Evolutionary conservation across 2,797 vertebrate species (phyloP).

Genomic region (Catostomus latipinnis): DNA sequence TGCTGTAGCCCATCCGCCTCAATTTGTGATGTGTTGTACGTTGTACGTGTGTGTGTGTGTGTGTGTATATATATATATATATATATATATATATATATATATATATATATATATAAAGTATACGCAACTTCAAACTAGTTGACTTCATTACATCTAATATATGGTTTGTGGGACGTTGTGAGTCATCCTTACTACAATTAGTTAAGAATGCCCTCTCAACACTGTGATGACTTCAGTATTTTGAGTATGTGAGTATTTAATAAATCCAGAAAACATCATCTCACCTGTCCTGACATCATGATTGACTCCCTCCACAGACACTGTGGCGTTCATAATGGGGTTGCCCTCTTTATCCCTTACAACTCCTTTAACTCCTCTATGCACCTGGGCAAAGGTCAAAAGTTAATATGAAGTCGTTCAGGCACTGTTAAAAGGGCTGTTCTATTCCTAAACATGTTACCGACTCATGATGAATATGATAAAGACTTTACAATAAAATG

Average conservation of each 20-base stretch:
- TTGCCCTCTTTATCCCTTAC: slow-evolving; percentile 92
- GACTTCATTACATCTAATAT: too few relatives aligned
- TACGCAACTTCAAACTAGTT: background rate
- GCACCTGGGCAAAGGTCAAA: slow-evolving; percentile 75
- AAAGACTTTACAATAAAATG: too few relatives aligned
- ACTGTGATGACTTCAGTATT: background rate
- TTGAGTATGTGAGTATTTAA: background rate
- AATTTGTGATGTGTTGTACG: too few relatives aligned
- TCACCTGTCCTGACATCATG: slow-evolving; percentile 91
- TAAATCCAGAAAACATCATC: slow-evolving; percentile 4
- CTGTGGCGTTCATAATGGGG: slow-evolving; percentile 88
- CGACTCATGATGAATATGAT: background rate
- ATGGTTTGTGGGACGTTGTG: too few relatives aligned
- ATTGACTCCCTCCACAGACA: slow-evolving; percentile 89
- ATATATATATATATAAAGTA: too few relatives aligned
- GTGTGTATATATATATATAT: too few relatives aligned
- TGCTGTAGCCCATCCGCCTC: too few relatives aligned
- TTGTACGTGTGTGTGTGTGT: too few relatives aligned
- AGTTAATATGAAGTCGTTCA: background rate
- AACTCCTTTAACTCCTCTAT: slow-evolving; percentile 93
- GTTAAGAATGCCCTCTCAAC: background rate
- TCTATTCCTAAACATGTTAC: background rate
- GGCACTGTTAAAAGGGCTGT: background rate
- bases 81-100: too few relatives aligned
- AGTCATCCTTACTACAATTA: background rate